Evolutionary conservation across 2,797 vertebrate genomes (phyloP), one percentile per base, ranked within the genome.

Genomic region (Mycteria americana): DNA sequence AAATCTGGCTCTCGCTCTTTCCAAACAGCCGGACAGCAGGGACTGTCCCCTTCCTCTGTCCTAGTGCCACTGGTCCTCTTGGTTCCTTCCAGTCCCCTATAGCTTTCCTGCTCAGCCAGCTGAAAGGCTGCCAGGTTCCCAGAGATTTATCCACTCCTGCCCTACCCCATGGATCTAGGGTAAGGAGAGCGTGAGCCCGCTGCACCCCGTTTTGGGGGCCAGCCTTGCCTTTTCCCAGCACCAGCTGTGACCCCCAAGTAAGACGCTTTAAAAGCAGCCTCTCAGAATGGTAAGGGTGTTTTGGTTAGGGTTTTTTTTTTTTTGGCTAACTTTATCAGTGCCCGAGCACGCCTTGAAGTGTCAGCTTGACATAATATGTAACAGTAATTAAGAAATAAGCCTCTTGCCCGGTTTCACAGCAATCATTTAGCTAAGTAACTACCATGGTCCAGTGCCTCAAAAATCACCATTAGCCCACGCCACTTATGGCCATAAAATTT

Each of bases 401-500:
- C 96, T 97, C 98, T 98, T 96, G 97, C 98, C 98, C 97, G 95
- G 98, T 98, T 98, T 98, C 98, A 97, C 98, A 97, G 98, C 97
- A 98, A 98, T 99, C 98, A 99, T 99, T 99, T 99, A 97, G 98
- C 98, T 98, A 98, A 99, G 98, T 98, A 98, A 99, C 98, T 98
- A 98, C 98, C 99, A 99, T 99, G 99, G 98, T 99, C 99, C 98
- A 98, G 98, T 99, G 99, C 98, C 99, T 99, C 99, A 99, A 98
- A 99, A 99, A 99, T 99, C 98, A 98, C 99, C 99, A 99, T 99
- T 99, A 99, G 99, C 98, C 98, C 98, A 99, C 98, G 99, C 99
- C 99, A 99, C 99, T 99, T 99, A 99, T 97, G 98, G 98, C 99
- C 99, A 99, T 98, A 99, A 99, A 99, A 99, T 99, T 99, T 99